Base-by-base conservation (phyloP, 2,888 invertebrate species). In the Agonopterix alstromeriana region DNA sequence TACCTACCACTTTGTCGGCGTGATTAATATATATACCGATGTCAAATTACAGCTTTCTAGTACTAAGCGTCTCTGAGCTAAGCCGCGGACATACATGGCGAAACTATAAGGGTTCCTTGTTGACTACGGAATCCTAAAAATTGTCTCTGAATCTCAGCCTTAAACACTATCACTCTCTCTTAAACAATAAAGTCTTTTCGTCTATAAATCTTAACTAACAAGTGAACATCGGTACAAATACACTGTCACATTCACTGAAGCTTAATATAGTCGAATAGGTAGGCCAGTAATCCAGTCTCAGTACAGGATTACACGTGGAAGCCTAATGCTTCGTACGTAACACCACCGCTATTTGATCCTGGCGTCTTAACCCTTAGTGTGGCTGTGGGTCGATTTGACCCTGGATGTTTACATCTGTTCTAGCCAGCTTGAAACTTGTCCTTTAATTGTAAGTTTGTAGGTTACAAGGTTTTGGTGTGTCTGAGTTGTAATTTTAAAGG, bases 201-300 rank as follows among this genome's bases (percentile, higher is more conserved):
- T 60, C 60, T 65, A 67, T 70, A 71, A 74, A 78, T 78, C 73
- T 66, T 65, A 70, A 60, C 55, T 52, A 59, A 68, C 70, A 71
- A 65, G 65, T 67, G 65, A 70, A 69, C 73, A 70, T 73, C 68
- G 64, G 63, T 67, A 69, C 73, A 70, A 74, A 77, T 67, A 71
- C 69, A 65, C 62, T 68, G 77, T 77, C 76, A 80, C 69, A 66
- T 65, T 62, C 70, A 71, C 70, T 70, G 70, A 67, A 68, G 72
- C 76, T 77, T 77, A 73, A 71, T 73, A 62, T 67, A 62, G 67
- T 65, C 66, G 72, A 72, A 73, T 74, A 75, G 75, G 75, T 70
- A 73, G 70, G 75, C 77, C 76, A 70, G 75, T 84, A 84, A 85
- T 82, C 82, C 82, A 70, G 81, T 80, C 82, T 81, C 77, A 72